Evolutionary conservation across 2,888 invertebrate species (phyloP), one percentile per base, ranked within the genome.

Genomic region (Myopa tessellatipennis): DNA sequence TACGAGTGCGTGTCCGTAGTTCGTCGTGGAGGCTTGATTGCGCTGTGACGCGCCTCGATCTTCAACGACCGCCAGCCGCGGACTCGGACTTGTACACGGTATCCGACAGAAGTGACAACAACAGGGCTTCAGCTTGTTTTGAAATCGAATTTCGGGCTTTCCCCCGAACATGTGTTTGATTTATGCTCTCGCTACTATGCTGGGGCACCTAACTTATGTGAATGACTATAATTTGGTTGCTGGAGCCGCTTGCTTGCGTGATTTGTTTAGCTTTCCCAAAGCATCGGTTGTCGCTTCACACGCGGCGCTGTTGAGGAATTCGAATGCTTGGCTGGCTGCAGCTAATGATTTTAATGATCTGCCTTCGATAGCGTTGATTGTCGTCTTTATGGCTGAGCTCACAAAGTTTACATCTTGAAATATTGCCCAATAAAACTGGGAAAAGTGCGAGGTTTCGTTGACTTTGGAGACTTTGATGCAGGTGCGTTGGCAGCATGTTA

Each of bases 81-180:
- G 14, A 4, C 16, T 36, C 34, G 3, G 18, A 69, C n/a, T 69
- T 18, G 45, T 26, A 26, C 36, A 6, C 18, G 50, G n/a, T 16
- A 26, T 52, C 55, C 50, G 63, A 12, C 61, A 45, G 26, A 45
- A 63, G 74, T 74, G 74, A 74, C 63, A 74, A 63, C 8, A 60
- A 34, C 14, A 26, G 34, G 38, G 71, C 36, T 16, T 52, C 26
- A 50, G 40, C 36, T 73, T 38, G 45, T 61, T 61, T 73, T 45
- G 74, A 63, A 18, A 18, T 40, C n/a, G 12, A 63, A 12, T n/a
- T 40, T 50, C 12, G 63, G 45, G 18, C 52, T 74, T 65, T 65
- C 50, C 34, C 26, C 5, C 1, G 63, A 26, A 26, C 26, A 26
- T 26, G 16, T 16, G 10, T 45, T 40, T 71, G 60, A 71, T 58